Base-by-base conservation (phyloP, 2,797 vertebrate genomes). In the Myotis findleyi region DNA sequence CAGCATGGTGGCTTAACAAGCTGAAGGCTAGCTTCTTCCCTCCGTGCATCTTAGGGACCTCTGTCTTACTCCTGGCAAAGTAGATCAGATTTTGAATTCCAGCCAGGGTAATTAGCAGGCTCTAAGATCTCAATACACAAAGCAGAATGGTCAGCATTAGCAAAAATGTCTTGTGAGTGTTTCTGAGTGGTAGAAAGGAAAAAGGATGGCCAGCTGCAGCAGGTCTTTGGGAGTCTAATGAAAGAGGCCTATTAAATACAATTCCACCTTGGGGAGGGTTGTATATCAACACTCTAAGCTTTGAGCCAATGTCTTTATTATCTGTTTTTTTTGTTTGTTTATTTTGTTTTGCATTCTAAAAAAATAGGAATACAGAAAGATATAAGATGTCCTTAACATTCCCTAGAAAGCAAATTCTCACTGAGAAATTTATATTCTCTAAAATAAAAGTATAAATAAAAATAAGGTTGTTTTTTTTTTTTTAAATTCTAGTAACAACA, bases 61-160 rank as follows among this genome's bases (percentile, higher is more conserved):
- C 88, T 88, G 0, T 16, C 41, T 94, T 90, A 75, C 66, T 95
- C 86, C 92, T 81, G 94, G 93, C 95, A 96, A 64, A 69, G n/a
- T 5, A 16, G 83, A 25, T 88, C 88, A 51, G 94, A 92, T 97
- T 55, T 69, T 49, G 94, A 93, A 62, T 12, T 4, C 36, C 79
- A 69, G 95, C 91, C 97, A 94, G 95, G 21, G 38, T 95, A 87
- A 95, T 92, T 92, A 96, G 90, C 66, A 38, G 30, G 8, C 33
- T 66, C 92, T 86, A n/a, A 72, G 71, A 87, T 96, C 90, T 25
- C 95, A 94, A 95, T 23, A 13, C 62, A 51, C 2, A 79, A 81
- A 81, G 69, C 47, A 20, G 33, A 9, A 30, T 41, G 92, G 87
- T 9, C 59, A 93, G 49, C 38, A 7, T 17, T 91, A 92, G 85